A percentile compares a stretch with the other conserved stretches of the same genome.
Evolutionary conservation across 2,113 vertebrate species (phyloP).

Genomic region (Oncorhynchus keta): DNA sequence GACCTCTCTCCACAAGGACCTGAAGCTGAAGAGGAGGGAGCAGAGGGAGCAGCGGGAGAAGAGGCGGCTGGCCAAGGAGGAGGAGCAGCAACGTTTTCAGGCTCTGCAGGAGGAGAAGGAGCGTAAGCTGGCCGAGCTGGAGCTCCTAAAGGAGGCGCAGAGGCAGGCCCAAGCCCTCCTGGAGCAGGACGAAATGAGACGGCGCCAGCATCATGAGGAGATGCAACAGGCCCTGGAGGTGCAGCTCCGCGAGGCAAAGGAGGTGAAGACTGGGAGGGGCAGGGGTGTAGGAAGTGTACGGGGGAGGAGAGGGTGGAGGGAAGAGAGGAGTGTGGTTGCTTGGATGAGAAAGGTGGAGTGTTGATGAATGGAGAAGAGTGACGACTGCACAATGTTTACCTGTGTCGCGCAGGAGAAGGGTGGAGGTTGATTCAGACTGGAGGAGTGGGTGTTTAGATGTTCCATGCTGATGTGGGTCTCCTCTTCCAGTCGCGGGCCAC

Average conservation of each 20-base stretch:
- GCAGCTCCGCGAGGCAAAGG: conserved; percentile 86
- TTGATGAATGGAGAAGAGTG: background rate
- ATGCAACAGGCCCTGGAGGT: conserved; percentile 85
- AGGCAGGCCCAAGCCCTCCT: conserved; percentile 83
- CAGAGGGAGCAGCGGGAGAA: conserved; percentile 87
- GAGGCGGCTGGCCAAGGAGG: conserved; percentile 81
- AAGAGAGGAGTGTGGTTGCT: background rate
- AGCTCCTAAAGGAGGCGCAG: conserved; percentile 91
- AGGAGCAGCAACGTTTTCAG: conserved; percentile 84
- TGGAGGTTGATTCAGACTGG: background rate
- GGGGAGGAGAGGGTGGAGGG: background rate
- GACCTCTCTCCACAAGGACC: conserved; percentile 88
- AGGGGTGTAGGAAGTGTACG: background rate
- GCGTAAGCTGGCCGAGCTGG: conserved; percentile 86
- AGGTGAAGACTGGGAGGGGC: conserved; percentile 65
- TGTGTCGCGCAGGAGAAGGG: background rate
- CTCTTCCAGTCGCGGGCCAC: conserved; percentile 82
- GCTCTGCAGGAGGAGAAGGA: conserved; percentile 93
- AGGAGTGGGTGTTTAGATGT: background rate
- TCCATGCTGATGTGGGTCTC: background rate
- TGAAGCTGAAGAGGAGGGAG: conserved; percentile 88
- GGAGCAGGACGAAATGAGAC: conserved; percentile 85
- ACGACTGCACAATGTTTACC: background rate
- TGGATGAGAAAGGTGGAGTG: background rate
- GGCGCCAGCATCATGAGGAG: conserved; percentile 86